These are phyloP conservation scores for Zygogramma bicolorata DNA, from an alignment of 2,888 invertebrate genomes.

Conservation along the genomic window DNA sequence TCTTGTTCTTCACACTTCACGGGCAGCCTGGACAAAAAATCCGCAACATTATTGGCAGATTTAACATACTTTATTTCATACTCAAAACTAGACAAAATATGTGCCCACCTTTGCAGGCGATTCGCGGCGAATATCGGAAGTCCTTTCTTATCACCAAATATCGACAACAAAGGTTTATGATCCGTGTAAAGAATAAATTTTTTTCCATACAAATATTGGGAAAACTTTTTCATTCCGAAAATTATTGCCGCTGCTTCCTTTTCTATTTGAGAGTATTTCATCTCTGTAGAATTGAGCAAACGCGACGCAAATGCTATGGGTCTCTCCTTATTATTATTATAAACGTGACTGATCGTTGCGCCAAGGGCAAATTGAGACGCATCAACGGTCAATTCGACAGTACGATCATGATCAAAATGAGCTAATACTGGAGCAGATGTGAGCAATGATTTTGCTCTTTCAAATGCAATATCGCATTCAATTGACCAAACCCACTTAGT, in stretches of 20 bases:
- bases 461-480: background rate
- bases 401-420: background rate
- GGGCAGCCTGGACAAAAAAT: background rate
- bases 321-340: background rate
- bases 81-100: background rate
- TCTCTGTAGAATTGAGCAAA: background rate
- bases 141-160: background rate
- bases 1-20: background rate
- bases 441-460: conserved; percentile 2
- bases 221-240: background rate
- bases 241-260: background rate
- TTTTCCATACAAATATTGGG: background rate
- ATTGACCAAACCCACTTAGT: no score
- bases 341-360: background rate
- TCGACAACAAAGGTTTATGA: background rate
- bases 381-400: background rate
- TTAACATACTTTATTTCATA: background rate
- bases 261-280: background rate
- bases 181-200: background rate
- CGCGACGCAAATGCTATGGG: background rate
- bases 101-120: background rate
- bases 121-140: background rate
- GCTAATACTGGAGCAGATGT: background rate
- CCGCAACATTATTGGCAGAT: background rate
- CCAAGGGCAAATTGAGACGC: background rate